Evolutionary conservation across 2,888 invertebrate species (phyloP).

Genomic region (Drosophila nigritarsus): DNA sequence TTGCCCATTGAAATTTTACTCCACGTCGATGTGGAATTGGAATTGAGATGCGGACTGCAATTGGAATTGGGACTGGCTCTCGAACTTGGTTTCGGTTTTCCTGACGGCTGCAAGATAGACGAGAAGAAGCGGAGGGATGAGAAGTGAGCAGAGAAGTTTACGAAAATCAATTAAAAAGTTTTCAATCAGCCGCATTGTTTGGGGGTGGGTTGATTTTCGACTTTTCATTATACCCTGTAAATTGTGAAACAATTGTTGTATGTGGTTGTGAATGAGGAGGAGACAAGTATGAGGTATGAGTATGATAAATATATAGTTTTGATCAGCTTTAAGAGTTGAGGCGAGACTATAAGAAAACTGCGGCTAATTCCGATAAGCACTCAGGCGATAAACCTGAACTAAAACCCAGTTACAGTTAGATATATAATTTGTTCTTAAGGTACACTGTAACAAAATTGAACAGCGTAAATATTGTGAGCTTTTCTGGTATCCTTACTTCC

Average conservation of each 20-base stretch:
- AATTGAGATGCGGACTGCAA: neutral
- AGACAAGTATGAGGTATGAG: neutral
- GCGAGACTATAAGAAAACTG: neutral
- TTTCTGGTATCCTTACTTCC: too few relatives aligned
- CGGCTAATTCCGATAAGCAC: too few relatives aligned
- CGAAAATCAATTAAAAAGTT: constrained; percentile 83
- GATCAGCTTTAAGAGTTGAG: neutral
- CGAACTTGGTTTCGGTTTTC: constrained; percentile 19
- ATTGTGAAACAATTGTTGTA: neutral
- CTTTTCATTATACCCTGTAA: constrained; percentile 9
- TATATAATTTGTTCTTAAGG: neutral
- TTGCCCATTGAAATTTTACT: constrained; percentile 71
- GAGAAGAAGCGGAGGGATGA: neutral
- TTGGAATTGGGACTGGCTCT: neutral
- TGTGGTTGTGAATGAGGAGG: neutral
- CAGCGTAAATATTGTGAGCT: too few relatives aligned
- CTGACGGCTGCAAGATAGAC: constrained; percentile 13
- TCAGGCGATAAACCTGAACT: too few relatives aligned
- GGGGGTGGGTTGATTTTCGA: constrained; percentile 37
- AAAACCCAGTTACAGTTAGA: neutral
- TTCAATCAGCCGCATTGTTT: constrained; percentile 80
- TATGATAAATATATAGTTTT: neutral
- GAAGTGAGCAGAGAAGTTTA: constrained; percentile 45
- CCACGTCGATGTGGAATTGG: neutral
- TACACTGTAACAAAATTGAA: neutral